Base-by-base conservation (phyloP, 2,797 vertebrate species). In the Pantherophis vulpinus region DNA sequence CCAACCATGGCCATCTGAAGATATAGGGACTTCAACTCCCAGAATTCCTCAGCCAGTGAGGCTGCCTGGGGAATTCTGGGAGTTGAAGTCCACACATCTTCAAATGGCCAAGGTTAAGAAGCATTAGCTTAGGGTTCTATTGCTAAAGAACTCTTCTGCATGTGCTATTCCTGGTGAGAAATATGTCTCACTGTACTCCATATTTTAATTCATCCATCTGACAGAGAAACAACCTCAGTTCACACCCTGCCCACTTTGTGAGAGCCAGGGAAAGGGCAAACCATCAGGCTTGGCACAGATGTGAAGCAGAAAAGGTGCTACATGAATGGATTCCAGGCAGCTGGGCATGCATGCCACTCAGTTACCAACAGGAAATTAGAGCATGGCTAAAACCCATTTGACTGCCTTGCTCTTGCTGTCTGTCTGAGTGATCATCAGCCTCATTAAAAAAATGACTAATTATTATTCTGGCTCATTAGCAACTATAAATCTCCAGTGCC, bases 401-500 rank as follows among this genome's bases (percentile, higher is more conserved):
- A 94, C 95, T 93, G 93, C 93, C 93, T 96, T 93, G 96, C 95
- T 96, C 95, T 92, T 51, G 63, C 89, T 96, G 95, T 96, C 95
- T 92, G 95, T 97, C 94, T 70, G 51, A 96, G 97, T 96, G 96
- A 97, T 97, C 97, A 96, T 96, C 66, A 5, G 95, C 96, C 97
- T 98, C 97, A 97, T 98, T 98, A 97, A 97, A 98, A 91, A 97
- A 97, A 93, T 96, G 95, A 96, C 97, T 98, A 97, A 97, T 98
- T 98, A 98, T 98, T 97, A 98, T 97, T 96, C 97, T 95, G 96
- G 93, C 97, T 98, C 97, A 97, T 98, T 98, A 98, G 97, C 97
- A 97, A 97, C 98, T 97, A 97, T 97, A 97, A 98, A 98, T 97
- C 97, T 97, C 96, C 93, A 96, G 96, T 97, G 97, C 97, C 91